Evolutionary conservation across 2,797 vertebrate species (phyloP), one percentile per base, ranked within the genome.

Genomic region (Buphagus erythrorhynchus): DNA sequence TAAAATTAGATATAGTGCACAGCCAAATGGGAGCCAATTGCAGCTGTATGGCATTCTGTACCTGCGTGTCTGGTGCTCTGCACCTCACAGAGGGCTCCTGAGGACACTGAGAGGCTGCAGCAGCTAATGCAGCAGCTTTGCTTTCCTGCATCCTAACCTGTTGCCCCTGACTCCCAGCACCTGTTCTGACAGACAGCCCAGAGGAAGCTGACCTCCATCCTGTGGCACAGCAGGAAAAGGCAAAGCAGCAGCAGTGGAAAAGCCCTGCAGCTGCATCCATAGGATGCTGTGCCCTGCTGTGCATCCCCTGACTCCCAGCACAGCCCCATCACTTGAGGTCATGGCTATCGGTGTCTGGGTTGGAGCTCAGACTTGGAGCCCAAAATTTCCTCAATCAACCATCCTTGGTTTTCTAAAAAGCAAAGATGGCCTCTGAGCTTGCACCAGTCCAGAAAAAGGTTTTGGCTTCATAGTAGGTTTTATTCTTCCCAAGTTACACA

Each of bases 291-390:
- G 48, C 7, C 63, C 28, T 38, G 13, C 13, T 46, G 45, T 33
- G 57, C n/a, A 55, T 3, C 2, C 24, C 8, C 28, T 42, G 46
- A 40, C 10, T 58, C 54, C 33, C 49, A 58, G 51, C 25, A 79
- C 43, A 76, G 38, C 38, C 25, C 38, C 42, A 62, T 36, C 24
- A 11, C 28, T 55, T 55, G 31, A 57, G 38, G 26, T 28, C 16
- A 11, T 0, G 0, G 13, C 26, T 48, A 38, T n/a, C 0, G 0
- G 4, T 59, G 77, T 62, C 52, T 52, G 42, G 13, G 10, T 4
- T 77, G 36, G 36, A 80, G 16, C 13, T 59, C 49, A 73, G 28
- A 45, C 11, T 68, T 24, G 54, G 28, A 87, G 38, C 6, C 66
- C 45, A 38, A 67, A 36, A 42, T 71, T 38, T 83, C 38, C 52